These are phyloP conservation scores for Betta splendens DNA, from an alignment of 2,797 vertebrate genomes.

Conservation along the genomic window DNA sequence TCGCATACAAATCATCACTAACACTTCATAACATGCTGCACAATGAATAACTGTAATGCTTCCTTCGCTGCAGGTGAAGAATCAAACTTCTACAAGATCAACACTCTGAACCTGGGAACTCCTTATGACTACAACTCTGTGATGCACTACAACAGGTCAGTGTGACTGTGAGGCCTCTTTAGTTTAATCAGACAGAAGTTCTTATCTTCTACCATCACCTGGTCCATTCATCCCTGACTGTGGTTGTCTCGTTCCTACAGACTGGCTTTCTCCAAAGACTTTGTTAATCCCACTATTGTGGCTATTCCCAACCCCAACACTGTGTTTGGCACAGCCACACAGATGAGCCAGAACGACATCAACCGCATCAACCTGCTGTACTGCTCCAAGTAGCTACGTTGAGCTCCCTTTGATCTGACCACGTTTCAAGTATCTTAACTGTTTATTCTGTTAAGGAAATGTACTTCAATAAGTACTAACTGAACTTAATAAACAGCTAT, in stretches of 20 bases:
- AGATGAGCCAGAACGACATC: constrained; percentile 46
- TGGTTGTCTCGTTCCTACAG: too few relatives aligned
- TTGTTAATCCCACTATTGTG: constrained; percentile 1
- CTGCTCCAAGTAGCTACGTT: constrained; percentile 2
- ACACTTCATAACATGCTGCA: too few relatives aligned
- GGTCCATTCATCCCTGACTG: too few relatives aligned
- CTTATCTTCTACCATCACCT: too few relatives aligned
- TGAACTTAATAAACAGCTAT: too few relatives aligned
- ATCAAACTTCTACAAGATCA: constrained; percentile 55
- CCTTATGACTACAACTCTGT: constrained; percentile 52
- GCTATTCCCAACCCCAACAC: neutral
- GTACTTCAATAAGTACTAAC: too few relatives aligned
- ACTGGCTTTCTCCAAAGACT: constrained; percentile 16
- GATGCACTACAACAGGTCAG: constrained; percentile 54
- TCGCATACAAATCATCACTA: too few relatives aligned
- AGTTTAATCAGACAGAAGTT: neutral
- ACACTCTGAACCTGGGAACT: constrained; percentile 57
- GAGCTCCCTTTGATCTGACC: too few relatives aligned
- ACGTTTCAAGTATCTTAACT: too few relatives aligned
- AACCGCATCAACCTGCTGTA: constrained; percentile 26
- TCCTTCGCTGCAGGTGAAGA: too few relatives aligned
- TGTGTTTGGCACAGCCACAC: neutral
- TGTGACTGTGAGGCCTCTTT: neutral
- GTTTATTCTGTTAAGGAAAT: too few relatives aligned
- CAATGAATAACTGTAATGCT: too few relatives aligned